These are phyloP conservation scores for Drosophila setosimentum DNA, from an alignment of 2,888 invertebrate species.

Conservation along the genomic window DNA sequence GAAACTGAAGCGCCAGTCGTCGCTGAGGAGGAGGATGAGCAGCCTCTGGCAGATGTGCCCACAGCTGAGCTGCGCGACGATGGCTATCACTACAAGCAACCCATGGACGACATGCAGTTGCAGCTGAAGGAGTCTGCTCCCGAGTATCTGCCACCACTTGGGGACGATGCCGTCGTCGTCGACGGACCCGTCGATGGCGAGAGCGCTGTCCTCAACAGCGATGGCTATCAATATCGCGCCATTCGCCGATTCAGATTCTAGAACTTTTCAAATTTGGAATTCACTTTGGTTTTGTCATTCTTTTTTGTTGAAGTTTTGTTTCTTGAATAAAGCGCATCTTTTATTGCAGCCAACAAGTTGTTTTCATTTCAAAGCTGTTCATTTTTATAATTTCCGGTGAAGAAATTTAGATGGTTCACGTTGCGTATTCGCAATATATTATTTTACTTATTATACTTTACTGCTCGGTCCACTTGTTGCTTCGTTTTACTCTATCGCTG, in stretches of 20 bases:
- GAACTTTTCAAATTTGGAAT: slow-evolving; percentile 17
- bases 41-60: slow-evolving; percentile 62
- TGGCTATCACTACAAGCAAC: slow-evolving; percentile 81
- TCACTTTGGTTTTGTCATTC: slow-evolving; percentile 30
- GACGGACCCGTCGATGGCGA: slow-evolving; percentile 62
- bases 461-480: neutral
- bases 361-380: neutral
- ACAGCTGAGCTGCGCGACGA: slow-evolving; percentile 68
- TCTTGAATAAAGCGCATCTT: slow-evolving; percentile 28
- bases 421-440: neutral
- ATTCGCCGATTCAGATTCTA: slow-evolving; percentile 75
- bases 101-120: slow-evolving; percentile 55
- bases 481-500: neutral
- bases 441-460: neutral
- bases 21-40: slow-evolving; percentile 19
- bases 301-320: slow-evolving; percentile 39
- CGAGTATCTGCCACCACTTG: slow-evolving; percentile 70
- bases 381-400: neutral
- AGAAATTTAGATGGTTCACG: neutral
- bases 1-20: slow-evolving; percentile 50
- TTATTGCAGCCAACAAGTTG: slow-evolving; percentile 1
- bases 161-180: slow-evolving; percentile 51
- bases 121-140: slow-evolving; percentile 51
- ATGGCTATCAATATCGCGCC: slow-evolving; percentile 81
- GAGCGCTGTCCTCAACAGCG: slow-evolving; percentile 65